Evolutionary conservation across 2,113 vertebrate genomes (phyloP), one percentile per base, ranked within the genome.

Genomic region (Onychostoma macrolepis): DNA sequence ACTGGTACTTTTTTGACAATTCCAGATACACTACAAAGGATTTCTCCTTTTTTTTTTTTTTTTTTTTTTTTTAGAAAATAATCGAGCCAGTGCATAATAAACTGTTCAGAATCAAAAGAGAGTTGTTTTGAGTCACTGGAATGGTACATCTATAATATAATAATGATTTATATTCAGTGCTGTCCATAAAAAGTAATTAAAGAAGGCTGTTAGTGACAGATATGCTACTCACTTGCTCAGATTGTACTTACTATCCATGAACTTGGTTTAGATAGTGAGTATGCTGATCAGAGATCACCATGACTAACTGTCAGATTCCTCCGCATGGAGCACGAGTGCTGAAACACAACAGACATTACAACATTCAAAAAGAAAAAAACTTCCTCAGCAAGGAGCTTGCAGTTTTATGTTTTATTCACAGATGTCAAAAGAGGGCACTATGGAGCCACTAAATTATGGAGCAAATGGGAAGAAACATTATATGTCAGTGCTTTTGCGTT

Each of bases 151-250:
- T 65, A 5, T 15, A 65, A 13, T 65, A 5, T 15, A 65, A 13
- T 15, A 28, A 28, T 65, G 11, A 13, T 65, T 65, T 65, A 65
- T 65, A 13, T n/a, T 58, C 6, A 58, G 19, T 58, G 50, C 41
- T 41, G 41, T 41, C 41, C 41, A 41, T 50, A 50, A 15, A 58
- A 8, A 36, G 24, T 13, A 65, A 28, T 28, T 28, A 28, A 63
- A 6, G 11, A 15, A 6, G n/a, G 61, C 61, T 63, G 58, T 56
- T 56, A 24, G 53, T 63, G n/a, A 4, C n/a, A 65, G 26, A 65
- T 28, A 65, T 65, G 63, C 63, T 30, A 67, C 63, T 65, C 13
- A 65, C 63, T 67, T 67, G 26, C 63, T 67, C 63, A 67, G 63
- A 30, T 30, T 30, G 26, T 30, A 15, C 63, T 67, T 30, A 6